phyloP scores from a whole-genome alignment of 2,888 invertebrate species.

The Ormyrus rosae region DNA sequence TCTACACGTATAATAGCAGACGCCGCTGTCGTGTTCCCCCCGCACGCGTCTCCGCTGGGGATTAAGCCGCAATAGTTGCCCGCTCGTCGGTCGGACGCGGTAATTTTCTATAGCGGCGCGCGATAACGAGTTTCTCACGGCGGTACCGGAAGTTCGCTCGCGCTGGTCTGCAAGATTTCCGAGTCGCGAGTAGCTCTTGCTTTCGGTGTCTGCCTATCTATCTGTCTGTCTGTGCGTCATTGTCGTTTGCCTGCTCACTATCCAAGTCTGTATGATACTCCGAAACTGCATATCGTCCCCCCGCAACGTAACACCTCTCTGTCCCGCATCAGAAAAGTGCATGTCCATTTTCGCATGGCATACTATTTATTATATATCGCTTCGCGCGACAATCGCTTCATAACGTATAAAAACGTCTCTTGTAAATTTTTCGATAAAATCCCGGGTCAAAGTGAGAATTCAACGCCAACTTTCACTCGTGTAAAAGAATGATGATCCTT shows the following conservation, averaged over 20 bases:
- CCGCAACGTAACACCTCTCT: background rate
- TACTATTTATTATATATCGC: conserved; percentile 1
- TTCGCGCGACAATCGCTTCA: conserved; percentile 30
- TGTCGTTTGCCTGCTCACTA: too few relatives aligned
- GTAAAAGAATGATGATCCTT: too few relatives aligned
- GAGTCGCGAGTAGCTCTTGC: background rate
- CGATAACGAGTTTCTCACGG: conserved; percentile 34
- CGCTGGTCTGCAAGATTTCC: conserved; percentile 11
- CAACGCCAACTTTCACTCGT: background rate
- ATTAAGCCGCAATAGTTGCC: background rate
- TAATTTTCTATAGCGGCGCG: conserved; percentile 37
- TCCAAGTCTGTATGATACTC: too few relatives aligned
- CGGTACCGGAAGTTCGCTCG: conserved; percentile 10
- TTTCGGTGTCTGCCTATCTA: background rate
- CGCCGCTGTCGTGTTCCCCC: background rate
- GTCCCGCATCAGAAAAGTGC: conserved; percentile 28
- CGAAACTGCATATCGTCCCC: too few relatives aligned
- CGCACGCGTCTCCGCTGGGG: background rate
- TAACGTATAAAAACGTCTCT: conserved; percentile 4
- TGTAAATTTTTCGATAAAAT: background rate
- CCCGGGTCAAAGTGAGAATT: background rate
- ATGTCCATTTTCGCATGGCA: conserved; percentile 52
- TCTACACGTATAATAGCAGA: background rate
- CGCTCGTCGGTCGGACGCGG: background rate
- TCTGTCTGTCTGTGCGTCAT: background rate